Base-by-base conservation (phyloP, 2,797 vertebrate species). In the Centropyge bicolor region DNA sequence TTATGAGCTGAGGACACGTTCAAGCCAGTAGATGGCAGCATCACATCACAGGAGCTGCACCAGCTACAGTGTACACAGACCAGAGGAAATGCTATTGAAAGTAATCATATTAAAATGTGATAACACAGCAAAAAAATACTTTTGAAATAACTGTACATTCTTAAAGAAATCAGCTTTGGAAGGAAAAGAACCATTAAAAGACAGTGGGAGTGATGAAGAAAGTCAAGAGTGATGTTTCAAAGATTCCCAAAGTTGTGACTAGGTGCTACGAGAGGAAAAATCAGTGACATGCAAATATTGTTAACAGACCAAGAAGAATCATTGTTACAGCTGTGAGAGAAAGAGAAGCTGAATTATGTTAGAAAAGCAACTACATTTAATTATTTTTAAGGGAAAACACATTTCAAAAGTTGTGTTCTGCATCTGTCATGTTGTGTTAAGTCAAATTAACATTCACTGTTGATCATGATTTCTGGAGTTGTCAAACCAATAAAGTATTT, bases 201-300 rank as follows among this genome's bases (percentile, higher is more conserved):
- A 68, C 10, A 72, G n/a, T 3, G 68, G 8, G 9, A 72, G 36
- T 12, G 46, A 68, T 61, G 41, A 72, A 62, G 22, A 74, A 76
- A 77, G 52, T 73, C 36, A 67, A 80, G 69, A 63, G 40, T 16
- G 62, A 41, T 9, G 19, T 41, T 40, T 45, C 22, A 66, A 60
- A 24, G 35, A 61, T 76, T 84, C 69, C 71, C 36, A 76, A 69
- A 40, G 86, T 89, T 31, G 72, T 62, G 84, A 76, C 74, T 68
- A 80, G 52, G 4, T 49, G 73, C 60, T 66, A 56, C 78, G 63
- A 89, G 76, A 83, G 90, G 66, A 91, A 83, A 74, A 1, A 41
- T 8, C 79, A 80, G 92, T 94, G 89, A 86, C 96, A 95, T 96
- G 96, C 95, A n/a, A 88, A 86, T 89, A 83, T 24, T 70, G 78